Conservation (phyloP, 2,113 vertebrate species). For the Prionailurus viverrinus region DNA sequence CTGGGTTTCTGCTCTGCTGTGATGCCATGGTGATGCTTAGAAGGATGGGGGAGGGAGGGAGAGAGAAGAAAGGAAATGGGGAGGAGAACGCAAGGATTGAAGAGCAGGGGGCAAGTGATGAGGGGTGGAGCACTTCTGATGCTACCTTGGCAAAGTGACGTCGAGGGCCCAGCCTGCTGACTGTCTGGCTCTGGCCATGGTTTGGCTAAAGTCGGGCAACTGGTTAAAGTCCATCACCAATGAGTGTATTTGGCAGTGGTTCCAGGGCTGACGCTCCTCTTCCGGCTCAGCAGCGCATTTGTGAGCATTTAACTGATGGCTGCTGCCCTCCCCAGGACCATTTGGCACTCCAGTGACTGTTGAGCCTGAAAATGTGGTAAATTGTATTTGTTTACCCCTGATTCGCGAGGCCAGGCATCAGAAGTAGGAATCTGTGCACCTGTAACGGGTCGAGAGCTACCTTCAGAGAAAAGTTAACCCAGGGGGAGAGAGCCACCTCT, state of each 20-base stretch:
- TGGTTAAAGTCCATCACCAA: background rate
- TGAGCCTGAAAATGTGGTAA: background rate
- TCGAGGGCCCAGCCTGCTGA: background rate
- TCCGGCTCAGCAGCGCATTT: background rate
- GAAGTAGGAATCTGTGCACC: background rate
- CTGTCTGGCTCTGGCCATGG: background rate
- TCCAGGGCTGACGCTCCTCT: background rate
- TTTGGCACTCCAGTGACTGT: background rate
- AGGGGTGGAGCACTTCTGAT: background rate
- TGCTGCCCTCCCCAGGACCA: background rate
- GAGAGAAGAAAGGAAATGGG: constrained; percentile 53
- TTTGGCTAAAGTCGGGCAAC: background rate
- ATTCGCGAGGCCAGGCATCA: background rate
- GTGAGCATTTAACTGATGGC: background rate
- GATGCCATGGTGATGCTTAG: constrained; percentile 83
- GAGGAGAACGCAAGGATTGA: background rate
- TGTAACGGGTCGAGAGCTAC: background rate
- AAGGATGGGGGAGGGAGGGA: constrained; percentile 71
- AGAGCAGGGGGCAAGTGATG: background rate
- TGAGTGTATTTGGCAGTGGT: background rate
- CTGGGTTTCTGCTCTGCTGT: constrained; percentile 75
- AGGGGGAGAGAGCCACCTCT: background rate
- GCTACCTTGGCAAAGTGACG: background rate
- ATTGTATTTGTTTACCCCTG: background rate
- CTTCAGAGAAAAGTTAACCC: background rate